phyloP scores from a whole-genome alignment of 2,888 invertebrate genomes.

The Acanthopleura granulata region DNA sequence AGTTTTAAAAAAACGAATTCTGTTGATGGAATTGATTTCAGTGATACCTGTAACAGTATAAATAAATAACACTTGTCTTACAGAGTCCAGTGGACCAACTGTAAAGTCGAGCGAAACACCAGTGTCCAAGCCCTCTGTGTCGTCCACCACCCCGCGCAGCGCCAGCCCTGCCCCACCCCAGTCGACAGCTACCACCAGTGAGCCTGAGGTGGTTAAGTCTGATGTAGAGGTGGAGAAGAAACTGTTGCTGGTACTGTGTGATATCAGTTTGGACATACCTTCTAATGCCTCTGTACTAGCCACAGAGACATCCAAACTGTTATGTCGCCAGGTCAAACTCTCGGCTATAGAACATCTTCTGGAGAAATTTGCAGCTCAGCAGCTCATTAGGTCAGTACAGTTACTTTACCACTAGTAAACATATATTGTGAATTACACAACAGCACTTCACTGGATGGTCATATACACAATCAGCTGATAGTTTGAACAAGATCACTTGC shows the following conservation, averaged over 20 bases:
- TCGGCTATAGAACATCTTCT: conserved; percentile 80
- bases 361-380: conserved; percentile 84
- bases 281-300: conserved; percentile 79
- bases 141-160: background rate
- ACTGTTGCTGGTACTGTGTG: conserved; percentile 78
- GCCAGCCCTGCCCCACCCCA: conserved; percentile 6
- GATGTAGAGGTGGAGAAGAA: conserved; percentile 78
- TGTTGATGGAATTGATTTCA: too few species aligned
- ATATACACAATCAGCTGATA: too few species aligned
- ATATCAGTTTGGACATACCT: conserved; percentile 79
- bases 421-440: too few species aligned
- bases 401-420: too few species aligned
- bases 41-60: too few species aligned
- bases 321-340: conserved; percentile 74
- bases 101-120: too few species aligned
- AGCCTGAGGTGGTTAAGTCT: conserved; percentile 9
- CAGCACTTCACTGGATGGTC: too few species aligned
- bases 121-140: background rate
- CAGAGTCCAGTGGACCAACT: too few species aligned
- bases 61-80: too few species aligned
- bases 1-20: too few species aligned
- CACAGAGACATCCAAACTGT: conserved; percentile 73
- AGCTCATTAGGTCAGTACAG: conserved; percentile 73
- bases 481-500: too few species aligned
- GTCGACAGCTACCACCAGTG: background rate